These are phyloP conservation scores for Alosa sapidissima DNA, from an alignment of 2,797 vertebrate species.

Conservation along the genomic window DNA sequence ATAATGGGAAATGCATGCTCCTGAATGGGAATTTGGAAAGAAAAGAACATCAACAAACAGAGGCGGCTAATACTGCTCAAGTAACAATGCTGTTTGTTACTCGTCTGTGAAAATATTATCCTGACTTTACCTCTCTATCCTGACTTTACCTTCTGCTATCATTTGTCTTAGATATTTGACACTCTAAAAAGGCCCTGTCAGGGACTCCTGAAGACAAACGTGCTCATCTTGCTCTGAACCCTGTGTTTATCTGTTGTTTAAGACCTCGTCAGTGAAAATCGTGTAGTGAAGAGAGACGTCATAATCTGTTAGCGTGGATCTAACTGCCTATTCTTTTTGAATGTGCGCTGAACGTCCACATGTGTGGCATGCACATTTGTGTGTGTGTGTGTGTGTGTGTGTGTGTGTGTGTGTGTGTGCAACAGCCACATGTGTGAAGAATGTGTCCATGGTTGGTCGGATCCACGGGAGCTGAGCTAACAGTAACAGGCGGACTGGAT, in stretches of 20 bases:
- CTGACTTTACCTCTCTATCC: background rate
- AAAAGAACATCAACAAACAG: background rate
- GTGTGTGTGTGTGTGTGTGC: background rate
- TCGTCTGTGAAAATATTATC: conserved; percentile 7
- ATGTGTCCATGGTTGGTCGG: conserved; percentile 29
- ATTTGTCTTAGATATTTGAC: conserved; percentile 14
- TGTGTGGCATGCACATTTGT: conserved; percentile 7
- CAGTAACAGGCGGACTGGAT: conserved; percentile 20
- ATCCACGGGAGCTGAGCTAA: conserved; percentile 14
- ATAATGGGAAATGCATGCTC: conserved; percentile 57
- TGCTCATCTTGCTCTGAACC: background rate
- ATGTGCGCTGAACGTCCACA: background rate
- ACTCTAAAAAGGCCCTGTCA: background rate
- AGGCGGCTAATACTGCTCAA: background rate
- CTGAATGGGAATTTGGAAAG: conserved; percentile 52
- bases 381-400: conserved; percentile 8
- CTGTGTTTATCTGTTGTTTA: conserved; percentile 19
- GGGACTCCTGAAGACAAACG: background rate
- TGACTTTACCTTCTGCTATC: background rate
- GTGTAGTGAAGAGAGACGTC: conserved; percentile 14
- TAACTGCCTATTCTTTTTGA: background rate
- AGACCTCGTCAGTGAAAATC: background rate
- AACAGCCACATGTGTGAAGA: conserved; percentile 17
- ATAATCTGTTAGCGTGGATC: background rate
- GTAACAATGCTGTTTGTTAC: background rate